Evolutionary conservation across 35 echinoderm and acorn worm species (phyloP), one percentile per base, ranked within the genome.

Genomic region (Strongylocentrotus purpuratus): DNA sequence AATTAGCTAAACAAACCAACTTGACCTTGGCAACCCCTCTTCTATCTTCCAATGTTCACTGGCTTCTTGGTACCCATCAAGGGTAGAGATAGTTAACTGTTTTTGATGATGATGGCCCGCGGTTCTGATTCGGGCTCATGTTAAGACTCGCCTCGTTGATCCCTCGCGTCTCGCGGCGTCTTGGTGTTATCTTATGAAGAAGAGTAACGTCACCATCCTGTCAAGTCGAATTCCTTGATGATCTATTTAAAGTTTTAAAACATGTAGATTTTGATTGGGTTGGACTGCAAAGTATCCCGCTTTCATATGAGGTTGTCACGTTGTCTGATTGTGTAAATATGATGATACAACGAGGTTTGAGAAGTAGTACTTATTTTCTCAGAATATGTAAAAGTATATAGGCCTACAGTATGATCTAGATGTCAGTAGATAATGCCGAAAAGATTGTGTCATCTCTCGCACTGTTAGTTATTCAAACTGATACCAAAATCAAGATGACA

Each of bases 71-170:
- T 18, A 45, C 7, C n/a, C 87, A 28, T 89, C 87, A 89, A 89
- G 11, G 87, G 33, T 7, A 25, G 87, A 46, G 7, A 41, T 17
- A 33, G 2, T 89, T 45, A 89, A 89, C 87, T 17, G 20, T 33
- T 32, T 89, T 89, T 89, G 87, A 89, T 89, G 87, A 89, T 89
- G 87, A 89, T 89, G 12, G 87, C 87, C 87, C 45, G 87, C 87
- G 87, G 87, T 89, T 89, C 32, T 78, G 65, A 78, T 78, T 59
- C 28, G 65, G 65, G 4, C 65, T 78, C 65, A n/a, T 78, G 65
- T 78, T 78, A 78, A 28, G 65, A n/a, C 65, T 78, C 20, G 22
- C 22, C 65, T 22, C 7, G 22, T 28, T 78, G 65, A 78, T 78
- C 65, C 65, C 65, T 78, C 20, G 28, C 20, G 65, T 22, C 65